Evolutionary conservation across 92 coral and sea anemone species (phyloP).

Genomic region (Blastomussa wellsi): DNA sequence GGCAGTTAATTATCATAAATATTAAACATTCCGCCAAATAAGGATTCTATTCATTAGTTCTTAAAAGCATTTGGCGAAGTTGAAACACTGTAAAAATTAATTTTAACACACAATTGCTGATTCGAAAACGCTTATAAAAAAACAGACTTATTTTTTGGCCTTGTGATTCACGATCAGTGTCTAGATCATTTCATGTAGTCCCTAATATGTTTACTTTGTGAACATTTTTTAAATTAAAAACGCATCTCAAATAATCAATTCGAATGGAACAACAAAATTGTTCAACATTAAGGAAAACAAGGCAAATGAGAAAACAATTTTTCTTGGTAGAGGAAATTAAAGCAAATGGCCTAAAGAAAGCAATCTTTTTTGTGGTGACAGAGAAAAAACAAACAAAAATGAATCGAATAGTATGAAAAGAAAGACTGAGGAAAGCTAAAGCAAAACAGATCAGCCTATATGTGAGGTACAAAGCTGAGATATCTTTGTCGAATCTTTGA

Average conservation of each 20-base stretch:
- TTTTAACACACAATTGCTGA: no score
- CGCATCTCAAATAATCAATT: not conserved
- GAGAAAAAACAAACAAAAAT: not conserved
- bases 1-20: no score
- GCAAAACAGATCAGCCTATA: not conserved
- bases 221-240: not conserved
- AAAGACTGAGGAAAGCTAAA: not conserved
- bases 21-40: no score
- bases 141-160: no score
- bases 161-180: no score
- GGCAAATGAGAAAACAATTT: no score
- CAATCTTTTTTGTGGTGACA: not conserved
- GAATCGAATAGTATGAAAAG: no score
- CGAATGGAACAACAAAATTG: not conserved
- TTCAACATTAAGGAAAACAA: not conserved
- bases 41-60: no score
- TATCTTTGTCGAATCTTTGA: not conserved
- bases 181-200: not conserved
- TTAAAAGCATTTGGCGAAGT: no score
- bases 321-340: not conserved
- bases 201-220: not conserved
- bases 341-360: not conserved
- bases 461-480: not conserved
- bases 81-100: no score
- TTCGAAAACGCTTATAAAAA: no score